Base-by-base conservation (phyloP, 2,888 invertebrate species). In the Pseudanteris insignis region DNA sequence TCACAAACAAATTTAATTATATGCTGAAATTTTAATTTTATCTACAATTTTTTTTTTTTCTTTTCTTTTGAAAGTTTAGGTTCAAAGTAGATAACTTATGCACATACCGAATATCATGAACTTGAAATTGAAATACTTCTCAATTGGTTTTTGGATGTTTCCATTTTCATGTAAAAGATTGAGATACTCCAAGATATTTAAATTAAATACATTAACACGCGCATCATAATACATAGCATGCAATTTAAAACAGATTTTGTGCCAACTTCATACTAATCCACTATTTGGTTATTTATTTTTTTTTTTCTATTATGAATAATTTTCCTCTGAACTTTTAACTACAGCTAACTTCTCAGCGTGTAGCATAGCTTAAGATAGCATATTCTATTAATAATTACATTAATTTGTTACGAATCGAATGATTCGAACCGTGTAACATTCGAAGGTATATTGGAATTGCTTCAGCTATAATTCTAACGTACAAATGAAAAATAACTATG, bases 211-310 rank as follows among this genome's bases (percentile, higher is more conserved):
- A 37, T 48, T 57, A 36, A 10, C 47, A 30, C 30, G 47, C 41
- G 53, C 38, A 44, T 40, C 46, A 47, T 55, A 47, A 55, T 40
- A 55, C 48, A 48, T 26, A 57, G 47, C 47, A 57, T 57, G 47
- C 32, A 36, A 57, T 48, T 46, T 41, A 43, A 57, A 48, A 14
- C 24, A 26, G 29, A 37, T 44, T 29, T 43, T 36, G 41, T 34
- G 41, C 43, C 32, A 44, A 43, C 40, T 38, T 37, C 48, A 36
- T 36, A 48, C 57, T 57, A 57, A 57, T 47, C 46, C 43, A 29
- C 48, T 48, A 48, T 41, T 30, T 37, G 29, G 13, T 47, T 41
- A n/a, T n/a, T n/a, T n/a, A n/a, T 55, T 40, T 41, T 18, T 18
- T 18, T 18, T 18, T 55, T 40, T 41, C 33, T 9, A 26, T 21